Conservation (phyloP, 2,888 invertebrate genomes). For the Nemapogon koenigi region DNA sequence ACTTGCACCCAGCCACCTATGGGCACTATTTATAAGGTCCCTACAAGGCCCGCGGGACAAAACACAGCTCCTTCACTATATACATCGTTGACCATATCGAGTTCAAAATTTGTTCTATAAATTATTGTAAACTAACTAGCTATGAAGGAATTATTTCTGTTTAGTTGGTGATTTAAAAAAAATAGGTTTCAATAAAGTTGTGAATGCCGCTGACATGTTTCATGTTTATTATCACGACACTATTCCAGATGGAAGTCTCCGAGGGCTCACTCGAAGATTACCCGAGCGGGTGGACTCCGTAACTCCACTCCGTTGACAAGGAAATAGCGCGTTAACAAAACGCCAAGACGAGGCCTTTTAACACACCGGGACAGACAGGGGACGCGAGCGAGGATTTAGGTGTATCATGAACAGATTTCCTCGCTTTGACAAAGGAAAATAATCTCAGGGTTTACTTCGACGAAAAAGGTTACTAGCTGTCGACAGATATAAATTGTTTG, state of each 20-base stretch:
- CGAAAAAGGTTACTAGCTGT: background rate
- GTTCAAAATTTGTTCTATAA: too few species aligned
- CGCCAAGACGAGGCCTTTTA: constrained; percentile 52
- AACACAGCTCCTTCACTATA: too few species aligned
- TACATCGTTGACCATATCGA: too few species aligned
- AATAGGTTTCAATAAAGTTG: too few species aligned
- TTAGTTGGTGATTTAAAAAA: too few species aligned
- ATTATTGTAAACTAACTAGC: too few species aligned
- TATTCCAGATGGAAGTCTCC: constrained; percentile 31
- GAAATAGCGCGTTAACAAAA: constrained; percentile 55
- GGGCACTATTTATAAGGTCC: too few species aligned
- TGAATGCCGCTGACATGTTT: background rate
- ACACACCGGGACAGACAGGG: constrained; percentile 51
- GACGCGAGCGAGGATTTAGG: constrained; percentile 52
- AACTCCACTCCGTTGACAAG: constrained; percentile 50
- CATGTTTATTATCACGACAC: constrained; percentile 7
- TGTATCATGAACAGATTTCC: constrained; percentile 59
- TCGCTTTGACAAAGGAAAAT: constrained; percentile 49
- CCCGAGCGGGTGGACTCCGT: constrained; percentile 38
- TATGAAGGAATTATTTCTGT: too few species aligned
- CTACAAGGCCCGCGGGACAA: too few species aligned
- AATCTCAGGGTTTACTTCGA: constrained; percentile 24
- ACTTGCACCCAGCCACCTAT: too few species aligned
- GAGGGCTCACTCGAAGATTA: constrained; percentile 42
- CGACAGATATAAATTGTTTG: too few species aligned